A percentile compares a stretch with the other conserved stretches of the same genome.
These are phyloP conservation scores for Phataginus tricuspis DNA, from an alignment of 2,797 vertebrate species.

Conservation along the genomic window DNA sequence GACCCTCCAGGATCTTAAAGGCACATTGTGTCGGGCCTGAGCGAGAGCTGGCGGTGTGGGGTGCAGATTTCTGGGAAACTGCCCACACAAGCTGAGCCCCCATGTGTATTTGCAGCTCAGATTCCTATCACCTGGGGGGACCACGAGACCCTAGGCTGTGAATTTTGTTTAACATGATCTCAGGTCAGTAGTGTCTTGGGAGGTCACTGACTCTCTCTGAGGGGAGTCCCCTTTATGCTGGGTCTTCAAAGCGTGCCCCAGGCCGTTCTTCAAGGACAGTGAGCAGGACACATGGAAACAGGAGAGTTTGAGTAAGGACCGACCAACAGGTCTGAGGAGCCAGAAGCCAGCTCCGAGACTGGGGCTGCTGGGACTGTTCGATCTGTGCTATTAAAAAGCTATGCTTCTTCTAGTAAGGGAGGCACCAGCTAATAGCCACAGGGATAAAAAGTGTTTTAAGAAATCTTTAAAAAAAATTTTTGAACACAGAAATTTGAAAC, in stretches of 20 bases:
- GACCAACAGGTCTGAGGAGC: too few species aligned
- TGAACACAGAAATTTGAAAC: not conserved
- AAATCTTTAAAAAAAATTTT: too few species aligned
- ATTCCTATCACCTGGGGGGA: too few species aligned
- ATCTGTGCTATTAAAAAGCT: not conserved
- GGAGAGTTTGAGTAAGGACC: not conserved
- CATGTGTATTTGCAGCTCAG: too few species aligned
- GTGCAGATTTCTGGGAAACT: not conserved
- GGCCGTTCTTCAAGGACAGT: not conserved
- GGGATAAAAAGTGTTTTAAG: not conserved
- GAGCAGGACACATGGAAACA: not conserved
- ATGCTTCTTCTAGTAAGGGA: not conserved
- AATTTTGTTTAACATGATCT: not conserved
- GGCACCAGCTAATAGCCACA: not conserved
- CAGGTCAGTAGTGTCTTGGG: not conserved
- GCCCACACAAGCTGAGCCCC: not conserved
- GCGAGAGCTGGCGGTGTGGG: rapidly evolving
- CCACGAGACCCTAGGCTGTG: not conserved
- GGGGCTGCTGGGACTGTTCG: not conserved
- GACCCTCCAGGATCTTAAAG: not conserved
- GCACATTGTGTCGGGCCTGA: not conserved
- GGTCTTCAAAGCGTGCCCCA: not conserved
- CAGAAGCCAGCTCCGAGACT: not conserved
- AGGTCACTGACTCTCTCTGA: not conserved
- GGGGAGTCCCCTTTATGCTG: not conserved